Conservation (phyloP, 2,888 invertebrate genomes). For the Caenorhabditis parvicauda region DNA sequence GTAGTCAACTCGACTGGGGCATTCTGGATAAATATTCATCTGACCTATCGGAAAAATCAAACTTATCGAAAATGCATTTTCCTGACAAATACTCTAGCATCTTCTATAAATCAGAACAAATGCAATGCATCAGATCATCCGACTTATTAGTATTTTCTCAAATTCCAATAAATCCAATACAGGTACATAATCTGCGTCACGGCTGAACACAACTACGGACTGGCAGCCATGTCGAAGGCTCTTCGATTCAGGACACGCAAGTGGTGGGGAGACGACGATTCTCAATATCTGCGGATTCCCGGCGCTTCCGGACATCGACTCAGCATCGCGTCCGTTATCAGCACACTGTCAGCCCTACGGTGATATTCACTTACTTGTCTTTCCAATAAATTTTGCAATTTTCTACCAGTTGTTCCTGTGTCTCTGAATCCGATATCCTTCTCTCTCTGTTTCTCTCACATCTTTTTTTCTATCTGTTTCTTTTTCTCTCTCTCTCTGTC, state of each 20-base stretch:
- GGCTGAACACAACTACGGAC: constrained; percentile 60
- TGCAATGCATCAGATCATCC: too few relatives aligned
- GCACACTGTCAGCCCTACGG: constrained; percentile 34
- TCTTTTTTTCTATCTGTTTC: not conserved
- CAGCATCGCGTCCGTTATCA: constrained; percentile 37
- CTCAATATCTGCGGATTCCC: constrained; percentile 26
- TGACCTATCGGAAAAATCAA: too few relatives aligned
- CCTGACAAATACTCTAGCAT: too few relatives aligned
- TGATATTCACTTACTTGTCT: constrained; percentile 1
- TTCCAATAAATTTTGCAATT: too few relatives aligned
- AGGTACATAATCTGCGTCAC: constrained; percentile 59
- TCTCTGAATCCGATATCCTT: too few relatives aligned
- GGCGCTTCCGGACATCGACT: constrained; percentile 35
- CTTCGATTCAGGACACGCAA: constrained; percentile 55
- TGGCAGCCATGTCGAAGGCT: constrained; percentile 60
- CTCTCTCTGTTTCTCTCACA: too few relatives aligned
- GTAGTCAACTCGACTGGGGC: too few relatives aligned
- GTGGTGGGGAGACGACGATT: constrained; percentile 52
- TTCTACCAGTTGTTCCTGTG: too few relatives aligned
- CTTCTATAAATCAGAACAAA: too few relatives aligned
- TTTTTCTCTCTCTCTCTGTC: constrained; percentile 5
- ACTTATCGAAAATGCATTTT: too few relatives aligned
- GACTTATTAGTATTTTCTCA: not conserved
- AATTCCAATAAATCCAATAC: not conserved
- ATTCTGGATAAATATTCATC: too few relatives aligned